A percentile compares a stretch with the other conserved stretches of the same genome.
These are phyloP conservation scores for Meghimatium bilineatum DNA, from an alignment of 2,888 invertebrate genomes.

Conservation along the genomic window DNA sequence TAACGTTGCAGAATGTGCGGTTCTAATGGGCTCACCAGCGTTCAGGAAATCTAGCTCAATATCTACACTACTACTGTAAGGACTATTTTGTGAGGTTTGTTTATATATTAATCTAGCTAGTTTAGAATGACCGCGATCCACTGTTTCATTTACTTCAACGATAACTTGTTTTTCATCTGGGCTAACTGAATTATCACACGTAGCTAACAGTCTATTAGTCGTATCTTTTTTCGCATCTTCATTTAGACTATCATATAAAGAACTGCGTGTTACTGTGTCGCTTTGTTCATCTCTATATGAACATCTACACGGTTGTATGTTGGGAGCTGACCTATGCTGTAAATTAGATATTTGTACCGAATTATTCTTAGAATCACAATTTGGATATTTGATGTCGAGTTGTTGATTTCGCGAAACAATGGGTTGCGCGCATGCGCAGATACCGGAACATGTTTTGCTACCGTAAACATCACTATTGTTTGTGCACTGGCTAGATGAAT, in stretches of 20 bases:
- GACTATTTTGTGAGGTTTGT: constrained; percentile 19
- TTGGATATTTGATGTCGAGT: background rate
- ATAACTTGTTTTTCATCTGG: no score
- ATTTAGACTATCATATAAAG: no score
- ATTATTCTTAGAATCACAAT: background rate
- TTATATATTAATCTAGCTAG: constrained; percentile 32
- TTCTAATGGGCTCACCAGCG: constrained; percentile 28
- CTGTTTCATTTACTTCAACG: background rate
- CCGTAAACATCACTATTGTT: background rate
- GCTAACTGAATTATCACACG: no score
- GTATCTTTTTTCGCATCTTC: no score
- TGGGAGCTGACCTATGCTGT: background rate
- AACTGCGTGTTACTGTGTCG: background rate
- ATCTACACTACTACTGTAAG: constrained; percentile 34
- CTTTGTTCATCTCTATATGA: background rate
- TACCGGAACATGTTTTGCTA: background rate
- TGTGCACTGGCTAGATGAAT: background rate
- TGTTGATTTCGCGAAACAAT: background rate
- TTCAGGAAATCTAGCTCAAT: constrained; percentile 44
- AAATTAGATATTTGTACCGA: background rate
- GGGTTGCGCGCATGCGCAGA: background rate
- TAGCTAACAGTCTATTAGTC: no score
- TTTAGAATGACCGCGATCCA: constrained; percentile 9
- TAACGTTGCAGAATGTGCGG: background rate
- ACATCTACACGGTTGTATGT: background rate